Evolutionary conservation across 2,888 invertebrate genomes (phyloP).

Genomic region (Leptinotarsa juncta): DNA sequence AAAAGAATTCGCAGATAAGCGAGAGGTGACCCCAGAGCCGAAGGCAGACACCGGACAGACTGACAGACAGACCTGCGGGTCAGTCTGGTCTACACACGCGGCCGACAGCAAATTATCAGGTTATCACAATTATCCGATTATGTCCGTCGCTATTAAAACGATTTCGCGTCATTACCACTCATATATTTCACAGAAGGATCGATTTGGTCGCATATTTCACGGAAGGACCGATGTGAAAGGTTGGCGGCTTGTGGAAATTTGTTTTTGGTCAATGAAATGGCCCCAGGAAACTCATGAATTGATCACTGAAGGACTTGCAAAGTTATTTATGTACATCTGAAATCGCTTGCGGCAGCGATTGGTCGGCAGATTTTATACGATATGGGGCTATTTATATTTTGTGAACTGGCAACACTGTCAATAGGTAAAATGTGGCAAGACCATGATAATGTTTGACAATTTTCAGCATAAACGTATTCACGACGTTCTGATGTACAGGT

Average conservation of each 20-base stretch:
- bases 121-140: constrained; percentile 56
- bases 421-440: no score
- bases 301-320: no score
- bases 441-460: no score
- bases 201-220: constrained; percentile 12
- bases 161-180: constrained; percentile 45
- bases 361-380: no score
- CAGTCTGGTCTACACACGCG: constrained; percentile 49
- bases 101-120: constrained; percentile 53
- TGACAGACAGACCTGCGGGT: constrained; percentile 52
- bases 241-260: neutral
- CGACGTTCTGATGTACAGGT: no score
- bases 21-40: constrained; percentile 47
- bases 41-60: constrained; percentile 50
- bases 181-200: constrained; percentile 43
- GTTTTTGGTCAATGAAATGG: neutral
- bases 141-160: constrained; percentile 52
- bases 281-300: neutral
- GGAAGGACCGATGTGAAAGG: neutral
- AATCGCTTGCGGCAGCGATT: no score
- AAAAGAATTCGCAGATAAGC: constrained; percentile 42
- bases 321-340: no score
- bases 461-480: no score
- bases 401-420: no score
- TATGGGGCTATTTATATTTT: no score